Base-by-base conservation (phyloP, 1,140 invertebrate species). In the Potamilus streckersoni region DNA sequence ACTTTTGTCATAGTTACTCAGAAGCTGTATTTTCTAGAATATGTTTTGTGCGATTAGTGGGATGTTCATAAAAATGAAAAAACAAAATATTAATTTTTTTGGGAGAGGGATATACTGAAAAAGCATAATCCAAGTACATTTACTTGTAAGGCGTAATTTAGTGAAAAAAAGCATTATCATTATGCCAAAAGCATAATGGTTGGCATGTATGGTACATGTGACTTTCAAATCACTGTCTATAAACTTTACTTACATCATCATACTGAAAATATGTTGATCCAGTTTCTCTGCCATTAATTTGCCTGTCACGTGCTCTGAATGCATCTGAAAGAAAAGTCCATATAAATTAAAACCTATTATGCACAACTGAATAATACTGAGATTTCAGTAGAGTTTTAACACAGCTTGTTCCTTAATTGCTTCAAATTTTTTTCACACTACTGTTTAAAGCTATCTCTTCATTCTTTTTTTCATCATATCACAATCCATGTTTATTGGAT, bases 191-290 rank as follows among this genome's bases (percentile, higher is more conserved):
- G 23, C 2, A 2, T 38, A 38, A 38, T 38, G 38, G 38, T 38
- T 38, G 4, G 38, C 38, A 38, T 6, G 8, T 38, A 38, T 6
- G 38, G 38, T 49, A 49, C 6, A 8, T 49, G 38, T 49, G 38
- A 49, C 38, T 49, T 49, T 49, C 3, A 49, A 49, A 49, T 49
- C 6, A 11, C 6, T 6, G 11, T 8, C 38, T 49, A 49, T 8
- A 49, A 27, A 74, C 12, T 75, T 23, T 66, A 82, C 86, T 86
- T 74, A 87, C 86, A 79, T 88, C 86, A 80, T 88, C 86, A 79
- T 88, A 88, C n/a, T 60, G 59, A 59, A 85, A 84, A 17, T 71
- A 69, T 31, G 73, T 79, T 4, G 16, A 73, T 31, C 86, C 86
- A n/a, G 85, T 84, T 74, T 88, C 86, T 23, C 76, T 71, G 6